Conservation (phyloP, 1,140 invertebrate species). For the Drosophila sp. region DNA sequence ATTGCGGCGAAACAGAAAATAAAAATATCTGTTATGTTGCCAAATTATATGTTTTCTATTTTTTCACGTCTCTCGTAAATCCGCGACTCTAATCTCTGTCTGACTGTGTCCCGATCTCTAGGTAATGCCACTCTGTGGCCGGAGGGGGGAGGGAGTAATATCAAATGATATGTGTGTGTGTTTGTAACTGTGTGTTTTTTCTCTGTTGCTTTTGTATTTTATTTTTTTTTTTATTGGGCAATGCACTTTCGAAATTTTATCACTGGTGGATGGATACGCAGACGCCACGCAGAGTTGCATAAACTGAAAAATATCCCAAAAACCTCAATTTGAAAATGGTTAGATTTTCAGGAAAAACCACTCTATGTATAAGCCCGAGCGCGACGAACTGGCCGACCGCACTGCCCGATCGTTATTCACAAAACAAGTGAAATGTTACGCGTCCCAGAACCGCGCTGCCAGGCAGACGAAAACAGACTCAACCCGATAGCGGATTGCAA, state of each 20-base stretch:
- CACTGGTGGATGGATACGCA: slow-evolving; percentile 40
- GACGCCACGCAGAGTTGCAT: slow-evolving; percentile 50
- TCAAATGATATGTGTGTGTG: background rate
- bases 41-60: slow-evolving; percentile 30
- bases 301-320: slow-evolving; percentile 23
- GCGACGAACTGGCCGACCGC: slow-evolving; percentile 34
- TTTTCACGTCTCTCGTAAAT: slow-evolving; percentile 13
- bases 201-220: slow-evolving; percentile 16
- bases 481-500: slow-evolving; percentile 68
- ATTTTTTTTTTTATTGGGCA: slow-evolving; percentile 1
- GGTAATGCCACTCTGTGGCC: too few species aligned
- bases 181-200: background rate
- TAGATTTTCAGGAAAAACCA: slow-evolving; percentile 41
- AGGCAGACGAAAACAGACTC: slow-evolving; percentile 77
- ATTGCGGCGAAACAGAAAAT: slow-evolving; percentile 35
- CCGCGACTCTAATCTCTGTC: slow-evolving; percentile 34
- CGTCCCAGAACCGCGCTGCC: slow-evolving; percentile 78
- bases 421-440: slow-evolving; percentile 53
- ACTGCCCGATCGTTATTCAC: slow-evolving; percentile 35
- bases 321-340: slow-evolving; percentile 36
- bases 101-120: slow-evolving; percentile 2
- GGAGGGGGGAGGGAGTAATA: background rate
- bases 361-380: background rate
- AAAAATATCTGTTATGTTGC: slow-evolving; percentile 25
- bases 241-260: slow-evolving; percentile 47